phyloP scores from a whole-genome alignment of 2,797 vertebrate genomes.

The Botia almorhae region DNA sequence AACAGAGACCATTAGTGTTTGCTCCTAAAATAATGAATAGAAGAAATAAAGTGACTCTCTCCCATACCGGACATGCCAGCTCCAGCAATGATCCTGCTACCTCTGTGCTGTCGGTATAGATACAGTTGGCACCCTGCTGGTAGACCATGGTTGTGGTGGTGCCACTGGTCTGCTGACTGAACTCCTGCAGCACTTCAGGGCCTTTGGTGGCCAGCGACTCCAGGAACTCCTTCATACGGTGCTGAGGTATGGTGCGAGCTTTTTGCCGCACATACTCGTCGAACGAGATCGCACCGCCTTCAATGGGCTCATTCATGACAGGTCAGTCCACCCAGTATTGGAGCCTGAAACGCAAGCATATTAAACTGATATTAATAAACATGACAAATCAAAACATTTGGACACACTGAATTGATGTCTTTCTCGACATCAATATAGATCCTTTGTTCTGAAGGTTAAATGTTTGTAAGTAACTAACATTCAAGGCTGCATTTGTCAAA shows the following conservation, averaged over 20 bases:
- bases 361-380: background rate
- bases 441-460: too few relatives aligned
- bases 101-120: slow-evolving; percentile 98
- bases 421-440: too few relatives aligned
- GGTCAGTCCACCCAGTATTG: slow-evolving; percentile 62
- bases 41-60: background rate
- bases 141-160: slow-evolving; percentile 94
- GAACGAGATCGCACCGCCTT: slow-evolving; percentile 96
- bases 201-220: slow-evolving; percentile 95
- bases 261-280: slow-evolving; percentile 99
- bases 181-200: slow-evolving; percentile 95
- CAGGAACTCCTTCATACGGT: slow-evolving; percentile 99
- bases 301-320: slow-evolving; percentile 97
- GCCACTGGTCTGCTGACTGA: slow-evolving; percentile 84
- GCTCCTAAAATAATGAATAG: background rate
- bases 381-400: background rate
- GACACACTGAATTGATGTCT: background rate
- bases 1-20: slow-evolving; percentile 35
- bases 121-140: slow-evolving; percentile 92
- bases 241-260: slow-evolving; percentile 95
- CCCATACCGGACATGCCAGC: slow-evolving; percentile 94
- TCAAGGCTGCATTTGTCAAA: background rate
- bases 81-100: slow-evolving; percentile 97
- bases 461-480: too few relatives aligned
- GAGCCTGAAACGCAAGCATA: slow-evolving; percentile 26